These are phyloP conservation scores for Drosophila yakuba DNA, from an alignment of 1,140 invertebrate genomes.

Conservation along the genomic window DNA sequence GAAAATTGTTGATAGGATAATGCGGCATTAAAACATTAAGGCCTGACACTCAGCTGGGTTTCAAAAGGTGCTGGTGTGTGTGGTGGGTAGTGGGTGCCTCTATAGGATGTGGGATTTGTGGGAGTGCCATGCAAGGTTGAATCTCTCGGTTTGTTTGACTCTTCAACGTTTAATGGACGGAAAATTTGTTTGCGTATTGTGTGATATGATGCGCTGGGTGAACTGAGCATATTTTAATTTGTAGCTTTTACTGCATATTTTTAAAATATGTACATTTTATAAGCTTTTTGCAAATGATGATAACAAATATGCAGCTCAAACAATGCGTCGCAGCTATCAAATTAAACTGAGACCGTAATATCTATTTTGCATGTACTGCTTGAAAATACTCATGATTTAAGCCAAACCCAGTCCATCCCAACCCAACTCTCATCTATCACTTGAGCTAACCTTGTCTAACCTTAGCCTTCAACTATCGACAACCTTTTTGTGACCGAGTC, in stretches of 20 bases:
- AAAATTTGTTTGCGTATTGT: conserved; percentile 24
- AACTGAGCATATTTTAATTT: neutral
- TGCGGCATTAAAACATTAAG: conserved; percentile 74
- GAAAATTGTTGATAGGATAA: conserved; percentile 75
- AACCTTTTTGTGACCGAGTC: conserved; percentile 26
- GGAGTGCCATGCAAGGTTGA: conserved; percentile 29
- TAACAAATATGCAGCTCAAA: neutral
- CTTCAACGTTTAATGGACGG: conserved; percentile 27
- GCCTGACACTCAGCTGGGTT: conserved; percentile 39
- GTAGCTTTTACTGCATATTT: too few relatives aligned
- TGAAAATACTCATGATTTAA: conserved; percentile 6
- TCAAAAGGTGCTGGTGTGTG: conserved; percentile 13
- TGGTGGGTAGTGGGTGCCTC: neutral
- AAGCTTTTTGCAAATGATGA: neutral
- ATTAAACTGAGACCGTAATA: conserved; percentile 27
- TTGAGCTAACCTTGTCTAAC: conserved; percentile 45
- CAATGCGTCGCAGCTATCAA: conserved; percentile 13
- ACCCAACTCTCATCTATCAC: conserved; percentile 13
- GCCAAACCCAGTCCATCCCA: neutral
- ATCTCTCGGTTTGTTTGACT: conserved; percentile 51
- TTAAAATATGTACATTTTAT: too few relatives aligned
- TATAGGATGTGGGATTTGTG: neutral
- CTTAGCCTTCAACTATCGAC: conserved; percentile 51
- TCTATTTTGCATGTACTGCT: conserved; percentile 26
- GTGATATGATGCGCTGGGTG: neutral